Percentiles rank a stretch among this genome's conserved stretches.
Conservation (phyloP, 2,888 invertebrate species). For the Synanthedon myopaeformis region DNA sequence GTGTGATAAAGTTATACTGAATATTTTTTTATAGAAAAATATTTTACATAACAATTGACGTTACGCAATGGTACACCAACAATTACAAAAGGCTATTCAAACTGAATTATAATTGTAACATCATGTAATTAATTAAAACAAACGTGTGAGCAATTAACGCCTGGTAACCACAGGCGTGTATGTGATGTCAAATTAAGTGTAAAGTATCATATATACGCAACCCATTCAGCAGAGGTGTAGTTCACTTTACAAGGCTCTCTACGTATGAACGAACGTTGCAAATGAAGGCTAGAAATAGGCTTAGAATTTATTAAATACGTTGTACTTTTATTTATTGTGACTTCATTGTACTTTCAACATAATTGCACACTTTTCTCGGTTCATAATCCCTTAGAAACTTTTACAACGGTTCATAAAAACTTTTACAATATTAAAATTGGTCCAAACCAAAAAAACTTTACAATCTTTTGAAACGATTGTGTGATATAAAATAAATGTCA, state of each 20-base stretch:
- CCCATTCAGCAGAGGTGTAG: conserved; percentile 16
- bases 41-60: background rate
- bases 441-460: no score
- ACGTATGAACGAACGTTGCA: no score
- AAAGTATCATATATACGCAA: conserved; percentile 9
- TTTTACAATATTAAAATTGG: no score
- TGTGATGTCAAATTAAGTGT: conserved; percentile 19
- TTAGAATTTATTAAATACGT: no score
- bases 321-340: no score
- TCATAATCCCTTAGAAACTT: no score
- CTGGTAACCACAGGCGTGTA: background rate
- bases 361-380: no score
- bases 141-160: background rate
- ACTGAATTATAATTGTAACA: background rate
- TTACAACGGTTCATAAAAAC: no score
- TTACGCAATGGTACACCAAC: background rate
- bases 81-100: background rate
- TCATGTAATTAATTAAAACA: background rate
- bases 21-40: background rate
- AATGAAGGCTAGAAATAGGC: no score
- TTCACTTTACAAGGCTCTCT: conserved; percentile 28
- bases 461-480: no score
- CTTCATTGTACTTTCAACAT: no score
- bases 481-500: no score
- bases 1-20: background rate